Base-by-base conservation (phyloP, 92 coral and sea anemone genomes). In the Micromussa lordhowensis region DNA sequence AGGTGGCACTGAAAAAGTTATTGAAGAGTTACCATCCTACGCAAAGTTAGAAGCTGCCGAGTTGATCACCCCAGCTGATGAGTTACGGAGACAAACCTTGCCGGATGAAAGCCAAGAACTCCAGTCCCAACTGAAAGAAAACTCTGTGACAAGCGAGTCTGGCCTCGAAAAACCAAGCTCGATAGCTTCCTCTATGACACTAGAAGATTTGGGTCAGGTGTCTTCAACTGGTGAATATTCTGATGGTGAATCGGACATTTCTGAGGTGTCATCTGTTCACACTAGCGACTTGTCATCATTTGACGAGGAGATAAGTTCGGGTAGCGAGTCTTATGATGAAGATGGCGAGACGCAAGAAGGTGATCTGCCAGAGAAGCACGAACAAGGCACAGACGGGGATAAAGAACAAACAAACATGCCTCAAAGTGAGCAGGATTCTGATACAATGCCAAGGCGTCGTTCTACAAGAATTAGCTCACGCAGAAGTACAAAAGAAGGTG, bases 211-310 rank as follows among this genome's bases (percentile, higher is more conserved):
- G 49, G 76, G 24, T 5, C 83, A 77, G 58, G 74, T 26, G 9
- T 77, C 86, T 12, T 89, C 87, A 48, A 79, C 90, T 34, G 97
- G 87, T 35, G 94, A 93, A 40, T 91, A 80, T 61, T 96, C 98
- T 1, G 92, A 92, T 80, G 88, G 73, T 16, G 97, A 94, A 38
- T 96, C 98, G 0, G 98, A 94, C 80, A 89, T 97, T 29, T 96
- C 99, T 1, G 98, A 95, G 55, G 98, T 97, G 24, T 94, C 98
- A 18, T 97, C 99, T 17, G 99, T 97, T 34, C 99, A 97, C 85
- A 97, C 99, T 13, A 97, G 99, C 66, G 99, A 97, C 89, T 88
- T 97, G 91, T 97, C 99, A 2, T 97, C 99, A 17, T 94, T 97
- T 86, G 97, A 97, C 28, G 99, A 92, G 29, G 96, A 97, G 34